Evolutionary conservation across 1,140 invertebrate genomes (phyloP).

Genomic region (Trachymyrmex cornetzi): DNA sequence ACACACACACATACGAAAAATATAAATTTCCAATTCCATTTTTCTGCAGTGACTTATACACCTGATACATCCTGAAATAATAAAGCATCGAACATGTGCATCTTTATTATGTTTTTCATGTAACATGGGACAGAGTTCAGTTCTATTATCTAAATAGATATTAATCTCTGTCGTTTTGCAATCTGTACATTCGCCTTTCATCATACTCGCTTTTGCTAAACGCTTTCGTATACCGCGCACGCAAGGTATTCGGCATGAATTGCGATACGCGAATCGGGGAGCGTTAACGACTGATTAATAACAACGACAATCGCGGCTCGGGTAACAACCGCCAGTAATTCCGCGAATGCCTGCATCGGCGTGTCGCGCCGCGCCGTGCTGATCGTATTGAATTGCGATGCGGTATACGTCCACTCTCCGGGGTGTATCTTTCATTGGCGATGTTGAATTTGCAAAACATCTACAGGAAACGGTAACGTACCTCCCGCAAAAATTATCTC

Average conservation of each 20-base stretch:
- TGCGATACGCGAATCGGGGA: slow-evolving; percentile 32
- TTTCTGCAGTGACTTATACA: too few species aligned
- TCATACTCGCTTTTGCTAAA: slow-evolving; percentile 28
- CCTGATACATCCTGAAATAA: too few species aligned
- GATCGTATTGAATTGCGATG: slow-evolving; percentile 55
- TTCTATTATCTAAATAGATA: slow-evolving; percentile 23
- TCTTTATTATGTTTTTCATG: not conserved
- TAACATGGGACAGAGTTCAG: not conserved
- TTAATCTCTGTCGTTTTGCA: not conserved
- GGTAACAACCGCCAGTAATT: slow-evolving; percentile 60
- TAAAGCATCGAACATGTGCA: not conserved
- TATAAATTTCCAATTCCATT: too few species aligned
- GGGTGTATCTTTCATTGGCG: slow-evolving; percentile 39
- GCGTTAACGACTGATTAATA: slow-evolving; percentile 62
- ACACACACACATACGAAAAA: too few species aligned
- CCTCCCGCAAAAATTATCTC: slow-evolving; percentile 10
- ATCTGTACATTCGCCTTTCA: slow-evolving; percentile 5
- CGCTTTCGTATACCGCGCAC: not conserved
- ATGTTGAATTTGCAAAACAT: slow-evolving; percentile 58
- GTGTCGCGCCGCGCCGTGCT: not conserved
- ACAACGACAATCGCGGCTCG: slow-evolving; percentile 58
- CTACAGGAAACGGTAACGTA: slow-evolving; percentile 36
- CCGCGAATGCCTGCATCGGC: slow-evolving; percentile 60
- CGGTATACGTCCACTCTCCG: not conserved
- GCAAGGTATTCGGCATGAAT: slow-evolving; percentile 53